Base-by-base conservation (phyloP, 2,113 vertebrate genomes). In the Proteles cristata region DNA sequence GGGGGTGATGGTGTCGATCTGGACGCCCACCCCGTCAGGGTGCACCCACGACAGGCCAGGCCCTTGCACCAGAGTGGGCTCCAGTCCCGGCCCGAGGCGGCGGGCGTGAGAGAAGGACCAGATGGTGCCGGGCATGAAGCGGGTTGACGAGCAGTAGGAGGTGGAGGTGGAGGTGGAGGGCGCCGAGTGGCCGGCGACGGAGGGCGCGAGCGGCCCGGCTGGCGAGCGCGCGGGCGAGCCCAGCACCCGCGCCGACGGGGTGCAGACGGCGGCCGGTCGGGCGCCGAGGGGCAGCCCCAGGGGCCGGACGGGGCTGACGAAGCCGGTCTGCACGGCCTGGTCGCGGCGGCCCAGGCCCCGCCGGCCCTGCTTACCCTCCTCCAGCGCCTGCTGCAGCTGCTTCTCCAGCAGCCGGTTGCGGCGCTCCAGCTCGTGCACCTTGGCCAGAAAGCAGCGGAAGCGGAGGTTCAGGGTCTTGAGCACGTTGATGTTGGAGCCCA, bases 1-100 rank as follows among this genome's bases (percentile, higher is more conserved):
- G 0, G 99, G 99, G 35, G 99, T 99, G 98, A 99, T 99, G 98
- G 99, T 99, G 98, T 99, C 99, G 66, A 99, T 99, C 99, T 99
- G 99, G 91, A 99, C 99, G 7, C 99, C 99, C 11, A 99, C 99
- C 12, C 99, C 99, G 63, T 99, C 99, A 4, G 99, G 99, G 93
- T 99, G 99, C 39, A 99, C 98, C 99, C 99, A 99, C 50, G 99
- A 99, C 93, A 99, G 99, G 12, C 99, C 99, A 0, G 99, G 99
- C 58, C 99, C 99, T 87, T 99, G 99, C 97, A 99, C 98, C n/a
- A 99, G 97, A 50, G 99, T 99, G 92, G 99, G 98, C 97, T 99
- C 99, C 2, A 99, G 98, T 35, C 99, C 99, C 0, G 99, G 98
- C 26, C 99, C 99, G 17, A 99, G 98, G 80, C 99, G 99, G 74